Percentiles rank a stretch among this genome's conserved stretches.
Evolutionary conservation across 2,888 invertebrate species (phyloP).

Genomic region (Rhamphomyia laevipes): DNA sequence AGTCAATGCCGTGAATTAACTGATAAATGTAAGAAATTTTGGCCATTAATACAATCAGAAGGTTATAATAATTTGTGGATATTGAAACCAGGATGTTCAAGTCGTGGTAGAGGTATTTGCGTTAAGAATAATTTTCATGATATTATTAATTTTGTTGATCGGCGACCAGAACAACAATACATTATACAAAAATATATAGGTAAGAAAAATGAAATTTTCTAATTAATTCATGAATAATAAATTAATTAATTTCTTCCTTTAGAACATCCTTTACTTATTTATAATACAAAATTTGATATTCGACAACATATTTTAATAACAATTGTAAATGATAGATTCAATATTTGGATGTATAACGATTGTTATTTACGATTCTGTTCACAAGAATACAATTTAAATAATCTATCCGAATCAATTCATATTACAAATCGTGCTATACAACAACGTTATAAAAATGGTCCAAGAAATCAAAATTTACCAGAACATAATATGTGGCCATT

Average conservation of each 20-base stretch:
- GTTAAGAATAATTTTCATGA: neutral
- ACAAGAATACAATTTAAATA: slow-evolving; percentile 62
- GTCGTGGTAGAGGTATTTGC: slow-evolving; percentile 53
- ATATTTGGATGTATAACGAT: slow-evolving; percentile 77
- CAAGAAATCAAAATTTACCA: slow-evolving; percentile 51
- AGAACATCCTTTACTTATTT: slow-evolving; percentile 71
- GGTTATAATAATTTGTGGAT: slow-evolving; percentile 75
- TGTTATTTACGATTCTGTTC: slow-evolving; percentile 81
- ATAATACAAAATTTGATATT: slow-evolving; percentile 84
- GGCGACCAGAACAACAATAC: neutral
- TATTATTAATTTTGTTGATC: neutral
- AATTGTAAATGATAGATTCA: slow-evolving; percentile 57
- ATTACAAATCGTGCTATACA: slow-evolving; percentile 82
- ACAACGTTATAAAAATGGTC: slow-evolving; percentile 41
- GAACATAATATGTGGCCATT: slow-evolving; percentile 76
- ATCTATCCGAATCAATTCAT: slow-evolving; percentile 76
- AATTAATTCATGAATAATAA: neutral
- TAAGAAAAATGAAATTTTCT: neutral
- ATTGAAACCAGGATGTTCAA: slow-evolving; percentile 54
- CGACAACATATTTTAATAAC: slow-evolving; percentile 75
- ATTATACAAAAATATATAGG: neutral
- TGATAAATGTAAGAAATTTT: slow-evolving; percentile 43
- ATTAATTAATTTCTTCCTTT: slow-evolving; percentile 20
- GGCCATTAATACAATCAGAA: slow-evolving; percentile 53
- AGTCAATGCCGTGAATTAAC: slow-evolving; percentile 39